Evolutionary conservation across 1,140 invertebrate genomes (phyloP).

Genomic region (Bombus sylvicola): DNA sequence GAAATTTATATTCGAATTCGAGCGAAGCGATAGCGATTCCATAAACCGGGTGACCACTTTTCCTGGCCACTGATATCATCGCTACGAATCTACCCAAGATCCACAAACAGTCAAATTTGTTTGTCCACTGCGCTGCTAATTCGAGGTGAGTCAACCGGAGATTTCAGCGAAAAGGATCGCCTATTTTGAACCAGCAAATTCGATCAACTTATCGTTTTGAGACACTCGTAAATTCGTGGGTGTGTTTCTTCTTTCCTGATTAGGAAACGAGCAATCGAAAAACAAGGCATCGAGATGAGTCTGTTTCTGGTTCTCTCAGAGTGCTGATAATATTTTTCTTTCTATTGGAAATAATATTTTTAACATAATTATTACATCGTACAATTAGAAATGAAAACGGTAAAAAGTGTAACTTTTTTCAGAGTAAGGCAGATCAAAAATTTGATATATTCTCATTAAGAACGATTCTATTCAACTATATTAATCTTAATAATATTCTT

Average conservation of each 20-base stretch:
- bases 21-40: neutral
- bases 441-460: too few relatives aligned
- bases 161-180: neutral
- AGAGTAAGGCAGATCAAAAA: accelerated
- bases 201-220: too few relatives aligned
- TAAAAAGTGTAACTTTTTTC: too few relatives aligned
- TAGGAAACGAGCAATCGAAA: neutral
- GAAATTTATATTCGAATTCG: neutral
- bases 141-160: slow-evolving; percentile 21
- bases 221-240: too few relatives aligned
- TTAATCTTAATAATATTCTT: too few relatives aligned
- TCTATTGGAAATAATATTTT: too few relatives aligned
- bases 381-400: too few relatives aligned
- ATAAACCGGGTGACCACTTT: neutral
- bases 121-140: neutral
- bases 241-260: neutral
- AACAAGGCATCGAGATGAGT: neutral
- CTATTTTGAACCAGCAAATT: slow-evolving; percentile 3
- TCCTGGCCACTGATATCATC: slow-evolving; percentile 34
- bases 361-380: too few relatives aligned
- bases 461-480: too few relatives aligned
- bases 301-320: too few relatives aligned
- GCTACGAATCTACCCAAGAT: neutral
- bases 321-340: too few relatives aligned
- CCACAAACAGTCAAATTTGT: neutral